phyloP scores from a whole-genome alignment of 1,140 invertebrate genomes.

The Camponotus pennsylvanicus region DNA sequence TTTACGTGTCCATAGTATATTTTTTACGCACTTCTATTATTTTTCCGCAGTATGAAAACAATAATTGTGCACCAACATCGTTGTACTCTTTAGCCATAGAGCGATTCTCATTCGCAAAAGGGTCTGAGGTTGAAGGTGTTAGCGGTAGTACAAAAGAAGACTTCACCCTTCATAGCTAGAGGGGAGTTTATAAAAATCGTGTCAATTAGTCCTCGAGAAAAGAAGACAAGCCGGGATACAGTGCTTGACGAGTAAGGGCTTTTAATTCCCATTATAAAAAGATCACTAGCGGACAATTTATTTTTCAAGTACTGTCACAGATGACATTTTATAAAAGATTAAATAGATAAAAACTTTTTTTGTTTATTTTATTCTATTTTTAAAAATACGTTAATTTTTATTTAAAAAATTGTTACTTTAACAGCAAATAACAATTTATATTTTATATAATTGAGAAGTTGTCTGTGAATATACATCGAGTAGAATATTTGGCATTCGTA shows the following conservation, averaged over 20 bases:
- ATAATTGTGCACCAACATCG: conserved; percentile 70
- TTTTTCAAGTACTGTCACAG: conserved; percentile 39
- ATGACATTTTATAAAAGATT: conserved; percentile 43
- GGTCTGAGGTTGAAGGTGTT: conserved; percentile 73
- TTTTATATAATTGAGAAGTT: neutral
- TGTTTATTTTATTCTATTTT: neutral
- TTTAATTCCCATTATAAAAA: conserved; percentile 73
- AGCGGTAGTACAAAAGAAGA: conserved; percentile 73
- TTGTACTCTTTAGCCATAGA: conserved; percentile 70
- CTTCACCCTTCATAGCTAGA: conserved; percentile 72
- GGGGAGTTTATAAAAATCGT: conserved; percentile 81
- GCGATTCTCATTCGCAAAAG: conserved; percentile 66
- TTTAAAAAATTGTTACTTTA: neutral
- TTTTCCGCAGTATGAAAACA: conserved; percentile 60
- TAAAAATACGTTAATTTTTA: neutral
- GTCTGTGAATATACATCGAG: neutral
- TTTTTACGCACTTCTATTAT: conserved; percentile 33
- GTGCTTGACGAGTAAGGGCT: conserved; percentile 63
- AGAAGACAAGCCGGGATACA: conserved; percentile 68
- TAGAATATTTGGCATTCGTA: neutral
- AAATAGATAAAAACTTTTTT: neutral
- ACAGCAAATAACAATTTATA: neutral
- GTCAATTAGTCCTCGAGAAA: conserved; percentile 79
- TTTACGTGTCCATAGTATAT: neutral
- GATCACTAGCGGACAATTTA: conserved; percentile 73